Base-by-base conservation (phyloP, 1,140 invertebrate genomes). In the Drosophila ercepeae region DNA sequence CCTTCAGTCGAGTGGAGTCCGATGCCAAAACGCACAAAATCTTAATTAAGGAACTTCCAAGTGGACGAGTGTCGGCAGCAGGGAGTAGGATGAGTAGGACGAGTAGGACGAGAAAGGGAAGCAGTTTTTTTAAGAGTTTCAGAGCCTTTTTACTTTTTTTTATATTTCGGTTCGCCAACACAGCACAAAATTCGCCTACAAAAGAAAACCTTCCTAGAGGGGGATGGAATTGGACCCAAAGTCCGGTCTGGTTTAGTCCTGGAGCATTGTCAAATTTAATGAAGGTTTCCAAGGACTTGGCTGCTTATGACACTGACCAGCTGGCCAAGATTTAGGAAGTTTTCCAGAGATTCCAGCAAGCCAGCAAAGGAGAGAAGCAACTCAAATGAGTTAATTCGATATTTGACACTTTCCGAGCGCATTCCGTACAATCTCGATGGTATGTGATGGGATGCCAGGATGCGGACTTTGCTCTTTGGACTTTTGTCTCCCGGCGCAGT, bases 41-140 rank as follows among this genome's bases (percentile, higher is more conserved):
- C 82, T 89, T 88, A 88, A 88, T 88, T 88, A 88, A 88, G 78
- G 74, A 88, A 88, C 69, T 88, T 88, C 81, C 70, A 89, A 88
- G 82, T 88, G 70, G 79, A 72, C 76, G 72, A 86, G 79, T 84
- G 79, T 86, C 75, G 58, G 29, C 29, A 61, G 29, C 52, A 39
- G 36, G 4, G 36, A 39, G n/a, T 4, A 8, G 1, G 4, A 2
- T 3, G 36, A 8, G 4, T 7, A 8, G 54, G 67, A 63, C 25
- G 41, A 34, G 53, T 23, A 41, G 21, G 21, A 21, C 21, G 4
- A 21, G 27, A 44, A 7, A 44, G 46, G 16, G 36, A 13, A 14
- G 13, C 13, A 11, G 52, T 68, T 68, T 67, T 67, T 75, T 65
- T 65, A 29, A 49, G 49, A 25, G 77, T 52, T 54, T 55, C 41